Percentiles rank a stretch among this genome's conserved stretches.
Conservation (phyloP, 2,797 vertebrate genomes). For the Tolypeutes matacus region DNA sequence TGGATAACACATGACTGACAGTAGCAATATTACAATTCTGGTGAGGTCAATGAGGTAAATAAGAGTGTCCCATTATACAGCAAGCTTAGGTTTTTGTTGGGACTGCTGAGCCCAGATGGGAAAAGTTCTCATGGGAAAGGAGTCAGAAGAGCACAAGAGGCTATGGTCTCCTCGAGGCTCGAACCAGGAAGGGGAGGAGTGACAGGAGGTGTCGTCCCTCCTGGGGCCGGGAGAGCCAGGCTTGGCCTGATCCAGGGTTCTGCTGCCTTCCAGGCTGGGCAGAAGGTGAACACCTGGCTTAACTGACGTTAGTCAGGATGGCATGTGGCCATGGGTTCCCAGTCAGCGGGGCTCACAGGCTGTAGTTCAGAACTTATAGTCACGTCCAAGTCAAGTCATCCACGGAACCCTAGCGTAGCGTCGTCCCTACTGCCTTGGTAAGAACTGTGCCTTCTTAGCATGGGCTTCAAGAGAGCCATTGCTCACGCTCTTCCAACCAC, state of each 20-base stretch:
- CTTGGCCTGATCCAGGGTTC: neutral
- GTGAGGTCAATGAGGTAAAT: neutral
- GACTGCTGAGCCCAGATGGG: neutral
- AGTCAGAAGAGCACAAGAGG: neutral
- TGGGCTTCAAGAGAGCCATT: neutral
- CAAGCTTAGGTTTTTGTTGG: neutral
- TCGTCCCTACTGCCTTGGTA: neutral
- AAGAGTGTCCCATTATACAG: neutral
- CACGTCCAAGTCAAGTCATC: neutral
- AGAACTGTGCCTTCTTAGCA: constrained; percentile 13
- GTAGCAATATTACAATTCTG: neutral
- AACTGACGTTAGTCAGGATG: neutral
- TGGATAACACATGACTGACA: no score
- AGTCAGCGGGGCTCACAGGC: neutral
- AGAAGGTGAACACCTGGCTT: neutral
- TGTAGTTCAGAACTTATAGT: neutral
- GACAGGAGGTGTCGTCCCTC: rapidly evolving
- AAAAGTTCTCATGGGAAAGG: neutral
- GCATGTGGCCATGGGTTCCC: neutral
- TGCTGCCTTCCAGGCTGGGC: neutral
- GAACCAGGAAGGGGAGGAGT: neutral
- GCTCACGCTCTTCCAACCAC: neutral
- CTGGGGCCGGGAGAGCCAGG: neutral
- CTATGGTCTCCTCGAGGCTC: neutral
- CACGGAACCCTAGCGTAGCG: neutral